Evolutionary conservation across 2,113 vertebrate species (phyloP).

Genomic region (Thunnus thynnus): DNA sequence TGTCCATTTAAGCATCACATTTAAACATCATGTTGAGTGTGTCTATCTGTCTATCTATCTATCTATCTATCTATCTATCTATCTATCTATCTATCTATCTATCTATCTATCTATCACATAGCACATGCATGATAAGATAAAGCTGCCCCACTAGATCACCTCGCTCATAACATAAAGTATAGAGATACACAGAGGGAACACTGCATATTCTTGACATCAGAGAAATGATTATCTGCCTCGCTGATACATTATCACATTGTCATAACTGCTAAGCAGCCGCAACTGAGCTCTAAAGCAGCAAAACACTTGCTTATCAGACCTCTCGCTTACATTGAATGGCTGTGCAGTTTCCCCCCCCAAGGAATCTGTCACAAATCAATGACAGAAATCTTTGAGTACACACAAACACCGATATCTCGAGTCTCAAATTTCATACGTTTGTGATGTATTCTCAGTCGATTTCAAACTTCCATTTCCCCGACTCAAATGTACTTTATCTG

Average conservation of each 20-base stretch:
- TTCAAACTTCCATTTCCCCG: background rate
- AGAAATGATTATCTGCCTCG: conserved; percentile 10
- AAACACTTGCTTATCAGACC: conserved; percentile 1
- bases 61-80: background rate
- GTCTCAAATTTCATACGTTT: background rate
- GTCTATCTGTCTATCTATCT: background rate
- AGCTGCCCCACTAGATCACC: background rate
- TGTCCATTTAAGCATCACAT: conserved; percentile 12
- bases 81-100: background rate
- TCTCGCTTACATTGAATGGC: background rate
- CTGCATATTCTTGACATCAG: background rate
- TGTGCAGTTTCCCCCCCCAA: conserved; percentile 1
- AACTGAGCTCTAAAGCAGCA: conserved; percentile 2
- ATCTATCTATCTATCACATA: background rate
- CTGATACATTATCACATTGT: conserved; percentile 31
- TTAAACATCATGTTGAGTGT: background rate
- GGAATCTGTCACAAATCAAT: background rate
- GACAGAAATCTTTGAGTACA: conserved; percentile 3
- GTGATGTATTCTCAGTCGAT: background rate
- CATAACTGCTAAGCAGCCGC: conserved; percentile 8
- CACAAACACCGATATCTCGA: background rate
- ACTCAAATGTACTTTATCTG: background rate
- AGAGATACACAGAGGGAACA: background rate
- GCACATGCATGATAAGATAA: background rate
- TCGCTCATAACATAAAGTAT: background rate